Percentiles rank a stretch among this genome's conserved stretches.
Conservation (phyloP, 2,797 vertebrate species). For the Cephalopachus bancanus region DNA sequence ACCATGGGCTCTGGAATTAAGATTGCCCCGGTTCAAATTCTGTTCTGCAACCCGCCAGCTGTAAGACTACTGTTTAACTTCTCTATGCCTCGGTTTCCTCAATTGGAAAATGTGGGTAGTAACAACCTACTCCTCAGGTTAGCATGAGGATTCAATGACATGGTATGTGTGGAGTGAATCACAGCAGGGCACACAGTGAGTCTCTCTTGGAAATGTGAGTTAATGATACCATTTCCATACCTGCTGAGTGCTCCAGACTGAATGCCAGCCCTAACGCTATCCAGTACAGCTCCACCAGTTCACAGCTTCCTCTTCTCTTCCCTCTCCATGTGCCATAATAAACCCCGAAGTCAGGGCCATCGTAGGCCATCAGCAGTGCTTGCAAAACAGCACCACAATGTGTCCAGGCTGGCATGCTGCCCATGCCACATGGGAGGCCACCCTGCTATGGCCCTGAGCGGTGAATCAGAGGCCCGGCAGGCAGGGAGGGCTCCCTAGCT, state of each 20-base stretch:
- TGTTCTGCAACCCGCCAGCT: not conserved
- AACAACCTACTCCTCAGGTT: not conserved
- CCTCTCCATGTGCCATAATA: not conserved
- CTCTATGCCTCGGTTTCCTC: not conserved
- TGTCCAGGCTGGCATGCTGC: not conserved
- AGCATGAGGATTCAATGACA: not conserved
- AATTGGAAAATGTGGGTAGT: not conserved
- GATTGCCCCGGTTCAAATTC: not conserved
- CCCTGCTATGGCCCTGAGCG: not conserved
- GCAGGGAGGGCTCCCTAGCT: not conserved
- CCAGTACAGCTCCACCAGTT: not conserved
- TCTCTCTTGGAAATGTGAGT: not conserved
- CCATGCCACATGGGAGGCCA: not conserved
- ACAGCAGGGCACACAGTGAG: rapidly evolving
- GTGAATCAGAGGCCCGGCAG: not conserved
- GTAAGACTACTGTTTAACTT: not conserved
- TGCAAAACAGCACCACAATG: not conserved
- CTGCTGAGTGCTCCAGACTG: not conserved
- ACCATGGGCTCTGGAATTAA: not conserved
- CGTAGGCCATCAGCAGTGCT: not conserved
- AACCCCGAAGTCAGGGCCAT: not conserved
- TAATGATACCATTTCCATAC: not conserved
- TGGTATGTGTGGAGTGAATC: rapidly evolving
- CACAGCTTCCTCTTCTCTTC: not conserved
- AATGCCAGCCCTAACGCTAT: not conserved